Base-by-base conservation (phyloP, 2,113 vertebrate species). In the Mungos mungo region DNA sequence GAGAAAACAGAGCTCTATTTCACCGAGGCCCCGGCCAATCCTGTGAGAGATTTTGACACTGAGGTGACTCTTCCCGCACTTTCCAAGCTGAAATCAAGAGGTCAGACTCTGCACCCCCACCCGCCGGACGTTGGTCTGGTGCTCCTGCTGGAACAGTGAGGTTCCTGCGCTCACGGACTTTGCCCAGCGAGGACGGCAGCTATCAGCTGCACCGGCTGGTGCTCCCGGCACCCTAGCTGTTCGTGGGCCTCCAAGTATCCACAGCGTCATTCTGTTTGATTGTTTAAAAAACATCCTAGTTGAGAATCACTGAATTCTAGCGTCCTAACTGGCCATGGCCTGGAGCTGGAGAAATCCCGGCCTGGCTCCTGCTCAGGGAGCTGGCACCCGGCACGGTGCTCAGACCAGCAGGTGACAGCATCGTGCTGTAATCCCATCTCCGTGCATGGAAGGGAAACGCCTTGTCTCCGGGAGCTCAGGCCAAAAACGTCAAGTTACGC, bases 151-250 rank as follows among this genome's bases (percentile, higher is more conserved):
- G 8, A 1, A 3, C 71, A 57, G 3, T 3, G 33, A 1, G 4
- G 23, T 2, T 10, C 65, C 45, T 29, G 21, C 3, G 27, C 19
- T 18, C 65, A 29, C 7, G 21, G 54, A 2, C 1, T 0, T 0
- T 4, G 6, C 1, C 57, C 1, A 0, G 25, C 4, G 18, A 54
- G 18, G 27, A 3, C 3, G 2, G 1, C 14, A 31, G 27, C 86
- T 60, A 1, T 33, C 12, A 13, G 29, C 57, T 0, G 1, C 10
- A 3, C 2, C 15, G 33, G 52, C 52, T 15, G 57, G 3, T 23
- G 25, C 2, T 21, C n/a, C 29, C 57, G 35, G 50, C 35, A 19
- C 57, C 38, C 38, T 33, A 27, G 16, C n/a, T 10, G n/a, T 21
- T 5, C 25, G 14, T 18, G 84, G 18, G 72, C 29, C 45, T 47